Evolutionary conservation across 2,888 invertebrate species (phyloP).

Genomic region (Labia minor): DNA sequence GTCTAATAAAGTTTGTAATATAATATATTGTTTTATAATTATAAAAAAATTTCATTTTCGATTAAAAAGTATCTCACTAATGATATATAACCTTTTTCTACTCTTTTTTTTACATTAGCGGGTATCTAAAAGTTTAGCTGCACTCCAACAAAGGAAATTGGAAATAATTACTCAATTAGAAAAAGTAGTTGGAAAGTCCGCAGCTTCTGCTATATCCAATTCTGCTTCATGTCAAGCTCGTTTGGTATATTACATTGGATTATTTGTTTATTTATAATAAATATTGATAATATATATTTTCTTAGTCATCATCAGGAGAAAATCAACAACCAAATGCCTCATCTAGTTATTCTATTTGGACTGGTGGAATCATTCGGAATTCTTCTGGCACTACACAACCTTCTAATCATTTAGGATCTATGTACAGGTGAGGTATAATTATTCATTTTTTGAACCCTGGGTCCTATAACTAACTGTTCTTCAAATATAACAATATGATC

Average conservation of each 20-base stretch:
- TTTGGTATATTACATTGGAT: slow-evolving; percentile 19
- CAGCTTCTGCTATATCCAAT: slow-evolving; percentile 27
- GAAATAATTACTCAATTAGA: slow-evolving; percentile 51
- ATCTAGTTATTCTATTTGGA: slow-evolving; percentile 32
- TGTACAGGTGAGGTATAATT: slow-evolving; percentile 22
- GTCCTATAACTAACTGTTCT: not conserved
- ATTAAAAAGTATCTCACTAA: too few species aligned
- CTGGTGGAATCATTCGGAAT: slow-evolving; percentile 29
- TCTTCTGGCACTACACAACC: slow-evolving; percentile 21
- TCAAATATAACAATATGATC: not conserved
- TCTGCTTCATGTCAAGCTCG: slow-evolving; percentile 26
- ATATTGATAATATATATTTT: not conserved
- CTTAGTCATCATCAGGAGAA: not conserved
- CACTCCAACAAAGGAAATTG: slow-evolving; percentile 48
- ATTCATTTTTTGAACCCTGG: not conserved
- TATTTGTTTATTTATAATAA: not conserved
- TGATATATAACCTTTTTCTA: too few species aligned
- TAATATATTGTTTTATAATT: too few species aligned
- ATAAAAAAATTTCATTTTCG: too few species aligned
- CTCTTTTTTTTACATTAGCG: slow-evolving; percentile 27
- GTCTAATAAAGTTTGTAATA: too few species aligned
- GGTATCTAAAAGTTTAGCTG: slow-evolving; percentile 44
- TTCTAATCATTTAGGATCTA: slow-evolving; percentile 22
- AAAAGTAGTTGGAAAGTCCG: slow-evolving; percentile 44
- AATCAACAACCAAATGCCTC: slow-evolving; percentile 22